Conservation (phyloP, 1,140 invertebrate species). For the Scaptomyza graminum region DNA sequence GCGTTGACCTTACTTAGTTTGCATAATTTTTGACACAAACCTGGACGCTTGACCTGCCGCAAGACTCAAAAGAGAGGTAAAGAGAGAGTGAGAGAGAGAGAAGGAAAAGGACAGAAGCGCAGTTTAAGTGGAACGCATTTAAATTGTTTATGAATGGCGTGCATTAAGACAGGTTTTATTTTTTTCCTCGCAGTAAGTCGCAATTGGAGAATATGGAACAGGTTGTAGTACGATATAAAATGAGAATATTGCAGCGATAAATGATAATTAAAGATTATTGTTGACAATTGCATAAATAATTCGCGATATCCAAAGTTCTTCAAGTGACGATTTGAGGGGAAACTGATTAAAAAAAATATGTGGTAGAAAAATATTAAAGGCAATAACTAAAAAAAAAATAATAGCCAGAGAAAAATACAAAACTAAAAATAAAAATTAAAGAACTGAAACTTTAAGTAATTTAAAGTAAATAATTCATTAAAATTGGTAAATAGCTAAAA, state of each 20-base stretch:
- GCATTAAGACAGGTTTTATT: slow-evolving; percentile 11
- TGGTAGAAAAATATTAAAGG: too few species aligned
- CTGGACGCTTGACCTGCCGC: slow-evolving; percentile 73
- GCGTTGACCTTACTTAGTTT: slow-evolving; percentile 70
- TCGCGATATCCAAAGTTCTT: too few species aligned
- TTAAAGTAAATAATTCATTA: too few species aligned
- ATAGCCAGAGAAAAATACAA: too few species aligned
- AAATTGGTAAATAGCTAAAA: background rate
- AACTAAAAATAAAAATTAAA: too few species aligned
- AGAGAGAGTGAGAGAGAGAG: background rate
- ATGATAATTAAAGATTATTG: background rate
- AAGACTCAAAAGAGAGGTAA: slow-evolving; percentile 20
- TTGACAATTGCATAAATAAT: background rate
- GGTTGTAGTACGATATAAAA: slow-evolving; percentile 3
- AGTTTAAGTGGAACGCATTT: slow-evolving; percentile 11
- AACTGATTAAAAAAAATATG: too few species aligned
- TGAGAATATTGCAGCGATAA: background rate
- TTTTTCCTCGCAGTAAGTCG: too few species aligned
- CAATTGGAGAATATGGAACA: slow-evolving; percentile 5
- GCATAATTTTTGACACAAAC: slow-evolving; percentile 70
- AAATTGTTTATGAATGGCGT: background rate
- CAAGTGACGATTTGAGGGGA: too few species aligned
- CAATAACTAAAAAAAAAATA: too few species aligned
- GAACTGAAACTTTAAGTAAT: too few species aligned
- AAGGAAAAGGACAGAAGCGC: background rate